Evolutionary conservation across 2,888 invertebrate genomes (phyloP), one percentile per base, ranked within the genome.

Genomic region (Trypoxylon attenuatum): DNA sequence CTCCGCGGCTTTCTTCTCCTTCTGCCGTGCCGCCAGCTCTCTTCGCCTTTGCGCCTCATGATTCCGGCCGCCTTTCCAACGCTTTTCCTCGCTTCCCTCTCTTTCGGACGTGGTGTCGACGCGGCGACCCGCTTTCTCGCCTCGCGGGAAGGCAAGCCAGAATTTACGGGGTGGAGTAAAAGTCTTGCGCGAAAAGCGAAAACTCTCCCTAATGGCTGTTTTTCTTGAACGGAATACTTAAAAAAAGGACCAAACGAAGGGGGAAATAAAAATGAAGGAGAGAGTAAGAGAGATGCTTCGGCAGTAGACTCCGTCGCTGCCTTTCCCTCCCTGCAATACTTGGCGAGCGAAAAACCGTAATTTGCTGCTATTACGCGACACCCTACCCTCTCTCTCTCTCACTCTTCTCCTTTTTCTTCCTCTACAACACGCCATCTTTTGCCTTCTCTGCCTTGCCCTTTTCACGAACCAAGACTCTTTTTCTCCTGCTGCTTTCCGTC

Each of bases 171-270:
- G 73, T 63, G 67, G 80, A 73, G 81, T 78, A 78, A 84, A 86
- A 86, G 85, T 86, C 86, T 85, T 80, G 80, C 80, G 84, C 84
- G 84, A 86, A 85, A 86, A 85, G 83, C 86, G 84, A 87, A 85
- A 87, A 86, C 85, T 84, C 85, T 82, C 78, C 85, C 87, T 87
- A 87, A 87, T 87, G 87, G 86, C 84, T 87, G 86, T 86, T 87
- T 87, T 87, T 85, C 86, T 86, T 87, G 80, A 80, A 76, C 74
- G 80, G 82, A 83, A 85, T 85, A 84, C 83, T 85, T 84, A 83
- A 85, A 82, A 84, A 82, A 80, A 68, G 57, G 46, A 50, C 63
- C 74, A 74, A 68, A 71, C 57, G 75, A n/a, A n/a, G n/a, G n/a
- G 64, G 69, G 76, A 65, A 82, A 83, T 84, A 84, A 84, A 84